Conservation (phyloP, 2,113 vertebrate species). For the Peromyscus californicus region DNA sequence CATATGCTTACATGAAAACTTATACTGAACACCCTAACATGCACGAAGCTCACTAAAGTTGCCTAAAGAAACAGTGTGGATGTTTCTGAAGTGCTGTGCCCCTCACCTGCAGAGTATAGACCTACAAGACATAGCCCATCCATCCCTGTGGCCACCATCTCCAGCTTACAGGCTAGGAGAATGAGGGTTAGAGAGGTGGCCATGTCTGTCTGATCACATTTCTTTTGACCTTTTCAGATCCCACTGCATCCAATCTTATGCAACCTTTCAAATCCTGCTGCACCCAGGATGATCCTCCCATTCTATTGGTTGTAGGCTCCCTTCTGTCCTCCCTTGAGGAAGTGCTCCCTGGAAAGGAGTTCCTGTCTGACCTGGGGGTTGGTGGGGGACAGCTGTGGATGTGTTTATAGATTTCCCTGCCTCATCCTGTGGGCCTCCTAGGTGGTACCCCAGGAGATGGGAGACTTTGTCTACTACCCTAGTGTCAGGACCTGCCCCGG, state of each 20-base stretch:
- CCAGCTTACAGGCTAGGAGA: not conserved
- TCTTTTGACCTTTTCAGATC: not conserved
- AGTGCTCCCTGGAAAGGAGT: not conserved
- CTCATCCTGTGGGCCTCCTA: not conserved
- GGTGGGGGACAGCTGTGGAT: not conserved
- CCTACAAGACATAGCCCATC: not conserved
- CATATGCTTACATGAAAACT: not conserved
- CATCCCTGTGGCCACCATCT: not conserved
- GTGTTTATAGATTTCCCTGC: not conserved
- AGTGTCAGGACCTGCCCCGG: not conserved
- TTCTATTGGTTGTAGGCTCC: not conserved
- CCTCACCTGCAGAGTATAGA: not conserved
- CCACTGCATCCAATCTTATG: not conserved
- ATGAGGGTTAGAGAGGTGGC: not conserved
- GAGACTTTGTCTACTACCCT: not conserved
- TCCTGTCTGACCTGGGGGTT: not conserved
- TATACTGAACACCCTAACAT: not conserved
- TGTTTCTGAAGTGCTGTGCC: not conserved
- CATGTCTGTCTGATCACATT: too few species aligned
- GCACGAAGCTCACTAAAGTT: not conserved
- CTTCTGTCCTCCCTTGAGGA: not conserved
- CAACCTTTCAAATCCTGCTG: not conserved
- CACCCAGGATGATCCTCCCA: too few species aligned
- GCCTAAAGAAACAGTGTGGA: not conserved
- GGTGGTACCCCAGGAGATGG: not conserved